Conservation (phyloP, 2,888 invertebrate genomes). For the Pristionchus mayeri region DNA sequence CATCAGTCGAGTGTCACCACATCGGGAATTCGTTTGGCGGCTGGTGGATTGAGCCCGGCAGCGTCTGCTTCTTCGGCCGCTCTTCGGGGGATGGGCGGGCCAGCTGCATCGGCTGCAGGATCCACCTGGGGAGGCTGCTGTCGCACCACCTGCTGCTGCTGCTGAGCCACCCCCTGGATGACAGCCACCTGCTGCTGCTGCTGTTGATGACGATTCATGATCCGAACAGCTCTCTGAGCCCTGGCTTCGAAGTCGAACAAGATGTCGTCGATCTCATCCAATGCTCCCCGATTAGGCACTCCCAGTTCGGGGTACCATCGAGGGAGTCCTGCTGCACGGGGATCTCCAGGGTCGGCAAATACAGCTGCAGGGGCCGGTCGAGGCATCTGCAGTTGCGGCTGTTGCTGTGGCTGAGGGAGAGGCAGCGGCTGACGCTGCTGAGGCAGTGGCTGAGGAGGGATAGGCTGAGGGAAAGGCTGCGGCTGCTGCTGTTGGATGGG, state of each 20-base stretch:
- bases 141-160: neutral
- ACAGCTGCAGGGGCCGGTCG: neutral
- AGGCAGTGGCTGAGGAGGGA: neutral
- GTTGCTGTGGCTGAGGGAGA: neutral
- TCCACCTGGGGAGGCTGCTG: neutral
- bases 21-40: conserved; percentile 8
- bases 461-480: neutral
- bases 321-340: no score
- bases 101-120: neutral
- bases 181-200: no score
- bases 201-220: no score
- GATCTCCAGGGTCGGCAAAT: no score
- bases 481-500: neutral
- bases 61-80: neutral
- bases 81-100: neutral
- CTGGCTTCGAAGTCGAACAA: no score
- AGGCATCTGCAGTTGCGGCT: neutral
- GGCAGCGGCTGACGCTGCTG: neutral
- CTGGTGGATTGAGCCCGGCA: neutral
- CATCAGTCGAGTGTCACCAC: conserved; percentile 24
- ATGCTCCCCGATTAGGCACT: no score
- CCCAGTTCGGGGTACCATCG: no score
- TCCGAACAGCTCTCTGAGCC: no score
- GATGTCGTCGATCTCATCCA: no score
- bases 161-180: no score